Conservation (phyloP, 2,113 vertebrate genomes). For the Vidua macroura region DNA sequence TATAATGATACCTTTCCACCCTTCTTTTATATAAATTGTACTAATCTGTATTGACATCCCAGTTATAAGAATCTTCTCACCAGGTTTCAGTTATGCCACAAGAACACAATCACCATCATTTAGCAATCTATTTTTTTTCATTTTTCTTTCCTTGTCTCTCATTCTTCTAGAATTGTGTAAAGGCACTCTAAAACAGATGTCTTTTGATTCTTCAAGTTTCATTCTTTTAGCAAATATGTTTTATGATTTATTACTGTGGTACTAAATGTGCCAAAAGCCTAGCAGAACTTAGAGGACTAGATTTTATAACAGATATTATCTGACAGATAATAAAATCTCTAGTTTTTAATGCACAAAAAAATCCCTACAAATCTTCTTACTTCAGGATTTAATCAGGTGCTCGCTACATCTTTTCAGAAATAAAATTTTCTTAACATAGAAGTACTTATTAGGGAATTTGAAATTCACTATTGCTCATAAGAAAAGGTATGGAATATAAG, state of each 20-base stretch:
- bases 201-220: neutral
- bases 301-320: neutral
- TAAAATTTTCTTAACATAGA: neutral
- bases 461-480: neutral
- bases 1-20: neutral
- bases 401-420: neutral
- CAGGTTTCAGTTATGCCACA: neutral
- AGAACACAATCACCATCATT: neutral
- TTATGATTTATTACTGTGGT: neutral
- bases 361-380: neutral
- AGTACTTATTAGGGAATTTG: neutral
- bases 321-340: neutral
- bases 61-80: conserved; percentile 4
- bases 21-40: neutral
- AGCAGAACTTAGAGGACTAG: neutral
- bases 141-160: neutral
- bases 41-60: conserved; percentile 16
- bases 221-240: neutral
- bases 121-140: neutral
- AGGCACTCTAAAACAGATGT: neutral
- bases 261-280: neutral
- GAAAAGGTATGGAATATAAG: neutral
- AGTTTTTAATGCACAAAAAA: neutral
- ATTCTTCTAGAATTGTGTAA: neutral
- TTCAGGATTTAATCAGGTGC: neutral